Conservation (phyloP, 1,140 invertebrate genomes). For the Zaprionus inermis region DNA sequence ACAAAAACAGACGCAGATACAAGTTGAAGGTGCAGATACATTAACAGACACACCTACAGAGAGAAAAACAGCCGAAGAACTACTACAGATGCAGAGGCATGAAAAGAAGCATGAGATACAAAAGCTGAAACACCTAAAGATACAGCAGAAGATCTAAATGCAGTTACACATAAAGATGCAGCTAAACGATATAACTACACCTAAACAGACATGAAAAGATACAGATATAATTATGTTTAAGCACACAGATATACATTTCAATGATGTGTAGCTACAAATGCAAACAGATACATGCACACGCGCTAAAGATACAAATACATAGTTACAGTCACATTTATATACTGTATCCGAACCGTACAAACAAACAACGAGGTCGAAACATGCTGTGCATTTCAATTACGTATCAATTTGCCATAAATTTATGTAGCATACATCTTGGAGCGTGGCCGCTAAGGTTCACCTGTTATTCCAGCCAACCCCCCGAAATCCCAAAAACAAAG, state of each 20-base stretch:
- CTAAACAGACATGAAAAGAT: neutral
- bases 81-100: neutral
- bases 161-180: neutral
- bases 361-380: neutral
- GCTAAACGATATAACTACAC: neutral
- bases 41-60: neutral
- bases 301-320: neutral
- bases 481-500: neutral
- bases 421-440: neutral
- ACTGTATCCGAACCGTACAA: neutral
- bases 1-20: neutral
- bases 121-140: neutral
- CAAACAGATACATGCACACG: neutral
- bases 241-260: neutral
- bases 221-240: neutral
- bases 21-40: neutral
- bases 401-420: conserved; percentile 5
- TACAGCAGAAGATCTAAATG: neutral
- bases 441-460: neutral
- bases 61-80: neutral
- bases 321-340: neutral
- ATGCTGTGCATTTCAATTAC: neutral
- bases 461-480: neutral
- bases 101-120: neutral
- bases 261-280: conserved; percentile 5